Evolutionary conservation across 2,888 invertebrate species (phyloP), one percentile per base, ranked within the genome.

Genomic region (Ditula angustiorana): DNA sequence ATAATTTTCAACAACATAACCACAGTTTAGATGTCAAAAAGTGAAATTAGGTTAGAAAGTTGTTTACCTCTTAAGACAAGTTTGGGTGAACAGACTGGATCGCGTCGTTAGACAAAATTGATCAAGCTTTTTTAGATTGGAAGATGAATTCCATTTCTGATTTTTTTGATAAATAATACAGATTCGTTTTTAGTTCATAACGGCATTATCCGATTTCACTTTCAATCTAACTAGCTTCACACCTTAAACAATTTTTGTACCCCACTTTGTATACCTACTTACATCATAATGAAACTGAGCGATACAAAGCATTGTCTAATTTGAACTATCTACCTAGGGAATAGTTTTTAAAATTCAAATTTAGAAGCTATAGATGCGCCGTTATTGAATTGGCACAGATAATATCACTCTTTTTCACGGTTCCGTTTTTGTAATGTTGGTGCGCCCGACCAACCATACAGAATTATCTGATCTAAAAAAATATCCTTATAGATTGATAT

Each of bases 181-280:
- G 5, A 26, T 5, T 26, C 3, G 26, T 26, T 26, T 5, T 3
- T 35, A 35, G 2, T 13, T 13, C 13, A n/a, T n/a, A n/a, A n/a
- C 7, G 13, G 3, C 5, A n/a, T 10, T 3, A 41, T 11, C 11
- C 2, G 16, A 28, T 19, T 50, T 50, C 8, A 10, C 19, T 50
- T 50, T 11, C 50, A 50, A 30, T 30, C 19, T 50, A 70, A 64
- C 52, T 10, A 37, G 61, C 61, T 55, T 41, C 71, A 61, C 58
- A 67, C 65, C 57, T 73, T 62, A 74, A 33, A 64, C 72, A 70
- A 73, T 66, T 74, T 76, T 78, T 78, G 77, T 77, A 74, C 73
- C 70, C 23, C 71, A 63, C 56, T 59, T 56, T 50, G 11, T n/a
- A 46, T 52, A 26, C 53, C 57, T 56, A 61, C 46, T n/a, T n/a